Evolutionary conservation across 2,888 invertebrate species (phyloP).

Genomic region (Chymomyza fuscimana): DNA sequence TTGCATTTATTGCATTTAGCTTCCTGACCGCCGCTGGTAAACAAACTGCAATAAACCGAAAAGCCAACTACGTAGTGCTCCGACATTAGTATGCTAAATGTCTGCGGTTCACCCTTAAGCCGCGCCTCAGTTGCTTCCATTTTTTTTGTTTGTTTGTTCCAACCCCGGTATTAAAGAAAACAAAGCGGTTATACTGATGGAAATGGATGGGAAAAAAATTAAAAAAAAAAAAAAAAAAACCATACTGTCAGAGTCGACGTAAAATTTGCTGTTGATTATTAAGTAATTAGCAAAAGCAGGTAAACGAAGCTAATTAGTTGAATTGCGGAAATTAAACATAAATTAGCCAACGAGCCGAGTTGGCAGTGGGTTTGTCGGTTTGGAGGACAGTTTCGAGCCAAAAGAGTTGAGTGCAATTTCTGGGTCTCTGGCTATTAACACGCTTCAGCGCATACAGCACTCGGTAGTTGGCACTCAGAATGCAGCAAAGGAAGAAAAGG

Average conservation of each 20-base stretch:
- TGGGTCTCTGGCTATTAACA: slow-evolving; percentile 56
- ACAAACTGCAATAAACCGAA: neutral
- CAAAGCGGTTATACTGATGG: neutral
- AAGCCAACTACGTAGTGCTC: neutral
- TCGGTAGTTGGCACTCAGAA: slow-evolving; percentile 18
- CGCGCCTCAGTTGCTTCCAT: neutral
- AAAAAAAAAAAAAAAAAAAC: neutral
- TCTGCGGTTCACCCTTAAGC: neutral
- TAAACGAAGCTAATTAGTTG: slow-evolving; percentile 40
- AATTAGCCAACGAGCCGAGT: slow-evolving; percentile 11
- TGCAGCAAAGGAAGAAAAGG: slow-evolving; percentile 19
- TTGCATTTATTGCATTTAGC: neutral
- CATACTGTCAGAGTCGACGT: neutral
- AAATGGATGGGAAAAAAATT: neutral
- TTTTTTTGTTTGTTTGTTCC: neutral
- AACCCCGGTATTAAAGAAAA: neutral
- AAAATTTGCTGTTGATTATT: slow-evolving; percentile 28
- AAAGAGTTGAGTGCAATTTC: slow-evolving; percentile 18
- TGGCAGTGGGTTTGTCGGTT: slow-evolving; percentile 2
- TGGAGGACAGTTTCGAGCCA: slow-evolving; percentile 25
- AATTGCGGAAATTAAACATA: slow-evolving; percentile 20
- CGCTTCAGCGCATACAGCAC: slow-evolving; percentile 49
- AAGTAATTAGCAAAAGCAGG: slow-evolving; percentile 41
- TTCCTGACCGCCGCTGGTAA: neutral
- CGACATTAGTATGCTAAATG: neutral